Conservation (phyloP, 1,140 invertebrate genomes). For the Drosophila pandora region DNA sequence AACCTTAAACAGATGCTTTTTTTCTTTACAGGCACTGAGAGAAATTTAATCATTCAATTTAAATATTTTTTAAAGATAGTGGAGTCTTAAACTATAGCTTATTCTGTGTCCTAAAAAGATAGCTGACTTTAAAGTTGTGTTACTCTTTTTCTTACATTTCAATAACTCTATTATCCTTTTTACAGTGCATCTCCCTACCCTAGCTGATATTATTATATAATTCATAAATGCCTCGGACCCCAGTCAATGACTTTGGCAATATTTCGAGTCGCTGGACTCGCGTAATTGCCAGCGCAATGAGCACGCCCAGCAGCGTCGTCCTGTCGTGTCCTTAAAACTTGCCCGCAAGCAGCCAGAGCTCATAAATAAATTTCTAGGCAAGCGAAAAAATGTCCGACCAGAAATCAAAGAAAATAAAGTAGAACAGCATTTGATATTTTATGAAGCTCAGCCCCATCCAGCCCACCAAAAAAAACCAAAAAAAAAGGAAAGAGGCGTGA, state of each 20-base stretch:
- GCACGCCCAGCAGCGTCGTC: conserved; percentile 51
- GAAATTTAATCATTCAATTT: not conserved
- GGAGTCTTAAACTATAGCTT: too few relatives aligned
- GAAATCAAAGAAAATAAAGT: conserved; percentile 38
- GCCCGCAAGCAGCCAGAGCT: conserved; percentile 30
- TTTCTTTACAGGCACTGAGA: conserved; percentile 2
- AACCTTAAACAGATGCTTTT: conserved; percentile 28
- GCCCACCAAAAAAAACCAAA: conserved; percentile 11
- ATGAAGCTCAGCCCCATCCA: conserved; percentile 18
- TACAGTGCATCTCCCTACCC: conserved; percentile 7
- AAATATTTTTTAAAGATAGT: not conserved
- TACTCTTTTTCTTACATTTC: not conserved
- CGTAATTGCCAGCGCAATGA: conserved; percentile 66
- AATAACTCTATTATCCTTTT: not conserved
- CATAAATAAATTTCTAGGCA: conserved; percentile 55
- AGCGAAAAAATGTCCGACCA: conserved; percentile 20
- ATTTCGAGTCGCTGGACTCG: conserved; percentile 45
- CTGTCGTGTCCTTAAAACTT: conserved; percentile 65
- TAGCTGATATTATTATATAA: conserved; percentile 47
- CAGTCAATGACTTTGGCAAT: conserved; percentile 75
- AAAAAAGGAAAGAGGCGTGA: conserved; percentile 30
- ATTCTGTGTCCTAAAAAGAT: not conserved
- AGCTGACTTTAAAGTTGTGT: too few relatives aligned
- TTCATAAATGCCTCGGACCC: conserved; percentile 62
- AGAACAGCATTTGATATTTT: conserved; percentile 40